Evolutionary conservation across 1,140 invertebrate species (phyloP), one percentile per base, ranked within the genome.

Genomic region (Stegodyphus dumicola): DNA sequence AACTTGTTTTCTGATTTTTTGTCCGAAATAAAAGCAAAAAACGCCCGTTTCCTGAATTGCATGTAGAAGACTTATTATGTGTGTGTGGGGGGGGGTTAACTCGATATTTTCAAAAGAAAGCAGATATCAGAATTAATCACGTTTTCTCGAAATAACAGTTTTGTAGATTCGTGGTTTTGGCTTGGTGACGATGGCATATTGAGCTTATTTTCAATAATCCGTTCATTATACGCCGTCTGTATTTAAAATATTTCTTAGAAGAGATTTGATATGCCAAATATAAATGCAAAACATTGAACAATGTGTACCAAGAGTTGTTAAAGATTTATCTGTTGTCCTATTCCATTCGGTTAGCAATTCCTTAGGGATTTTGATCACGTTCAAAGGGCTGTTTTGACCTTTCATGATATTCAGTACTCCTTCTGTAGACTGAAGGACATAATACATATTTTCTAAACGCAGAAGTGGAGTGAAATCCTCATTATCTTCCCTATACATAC

Each of bases 221-320:
- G 33, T 33, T 33, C 33, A 33, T 33, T 33, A 3, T 33, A 33
- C 33, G 33, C 33, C 3, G 33, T 33, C 33, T 33, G 13, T 4
- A 11, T 7, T 10, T 51, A 77, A 66, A 15, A 77, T 18, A 13
- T 56, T n/a, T 18, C 49, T 54, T 65, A 80, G 33, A n/a, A 60
- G 15, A n/a, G 52, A 48, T 51, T 80, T 80, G 6, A 80, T 33
- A 71, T 71, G n/a, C 78, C 78, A 80, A 9, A 80, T 53, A 73
- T 80, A 80, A 33, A 80, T 60, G 17, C 67, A 80, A 80, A 56
- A 80, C 78, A 80, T 71, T 9, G 78, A 67, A 9, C 70, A 71
- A 54, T 71, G 78, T 9, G 33, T 13, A 33, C 78, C 78, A 9
- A 80, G 15, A 33, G 4, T 49, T 15, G 67, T 48, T 7, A 80